Conservation (phyloP, 35 echinoderm and acorn worm species). For the Lytechinus variegatus region DNA sequence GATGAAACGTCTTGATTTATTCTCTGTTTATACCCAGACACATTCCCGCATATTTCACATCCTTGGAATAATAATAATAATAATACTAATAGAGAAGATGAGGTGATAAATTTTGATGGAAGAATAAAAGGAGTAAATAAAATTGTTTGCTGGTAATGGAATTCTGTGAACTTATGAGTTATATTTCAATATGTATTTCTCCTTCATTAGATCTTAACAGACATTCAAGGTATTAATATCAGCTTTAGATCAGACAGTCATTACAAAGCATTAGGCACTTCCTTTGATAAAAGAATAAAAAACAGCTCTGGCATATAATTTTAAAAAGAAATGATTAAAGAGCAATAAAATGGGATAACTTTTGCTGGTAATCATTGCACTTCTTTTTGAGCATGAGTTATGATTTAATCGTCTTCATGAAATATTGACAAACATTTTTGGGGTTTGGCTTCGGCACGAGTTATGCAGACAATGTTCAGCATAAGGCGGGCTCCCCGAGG, state of each 20-base stretch:
- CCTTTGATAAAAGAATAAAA: background rate
- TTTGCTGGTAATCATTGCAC: background rate
- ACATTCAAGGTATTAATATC: background rate
- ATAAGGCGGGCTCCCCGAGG: background rate
- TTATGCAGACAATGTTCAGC: background rate
- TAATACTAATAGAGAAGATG: background rate
- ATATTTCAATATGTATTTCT: background rate
- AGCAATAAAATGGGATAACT: background rate
- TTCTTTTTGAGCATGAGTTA: background rate
- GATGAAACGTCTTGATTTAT: background rate
- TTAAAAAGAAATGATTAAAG: too few relatives aligned
- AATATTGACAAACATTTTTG: background rate
- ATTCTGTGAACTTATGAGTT: background rate
- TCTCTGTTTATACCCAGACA: background rate
- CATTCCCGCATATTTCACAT: background rate
- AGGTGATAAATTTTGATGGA: background rate
- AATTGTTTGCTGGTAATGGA: background rate
- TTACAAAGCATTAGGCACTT: background rate
- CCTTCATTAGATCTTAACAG: background rate
- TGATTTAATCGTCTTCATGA: background rate
- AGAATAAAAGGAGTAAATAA: background rate
- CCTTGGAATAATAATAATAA: background rate
- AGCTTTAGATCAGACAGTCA: background rate
- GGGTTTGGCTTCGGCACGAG: background rate
- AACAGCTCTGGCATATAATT: background rate